Evolutionary conservation across 2,113 vertebrate genomes (phyloP), one percentile per base, ranked within the genome.

Genomic region (Corythornis cristatus): DNA sequence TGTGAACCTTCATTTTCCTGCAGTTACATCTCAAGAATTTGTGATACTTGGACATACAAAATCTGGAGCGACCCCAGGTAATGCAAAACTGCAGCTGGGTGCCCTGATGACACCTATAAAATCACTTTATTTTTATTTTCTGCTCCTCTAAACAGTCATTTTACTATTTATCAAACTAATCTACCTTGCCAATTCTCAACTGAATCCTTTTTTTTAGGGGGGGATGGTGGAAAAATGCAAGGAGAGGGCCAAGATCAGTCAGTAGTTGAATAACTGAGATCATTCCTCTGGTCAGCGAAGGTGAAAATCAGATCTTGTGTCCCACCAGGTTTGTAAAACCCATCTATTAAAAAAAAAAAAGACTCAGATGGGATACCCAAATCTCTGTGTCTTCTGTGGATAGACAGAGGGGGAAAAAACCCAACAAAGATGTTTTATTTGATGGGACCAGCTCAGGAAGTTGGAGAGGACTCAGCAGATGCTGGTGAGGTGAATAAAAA

Each of bases 331-430:
- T 58, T 74, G 67, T 71, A 45, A 67, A 94, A 78, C 26, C 25
- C 13, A 0, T 2, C 13, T n/a, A 23, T 48, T 46, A 28, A 76
- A 86, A 51, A 51, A 42, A 42, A 72, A 5, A 0, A 5, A 0
- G 2, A 7, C 14, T 7, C 45, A 51, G 22, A 14, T 9, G 40
- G 40, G 13, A 62, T 33, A 37, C 23, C 16, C 33, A 62, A 60
- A 79, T 9, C 58, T 46, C 40, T 10, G 50, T 56, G 65, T 2
- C 91, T 73, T 9, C 56, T 48, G 4, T 11, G n/a, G 35, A 19
- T 72, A 50, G 29, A 46, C 46, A 46, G 18, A 56, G 54, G 46
- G 46, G 2, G 3, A 15, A 43, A 31, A 20, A 8, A 66, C 17
- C 11, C 11, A 43, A 66, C 10, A 45, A 5, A 48, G 51, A 8